Evolutionary conservation across 2,888 invertebrate genomes (phyloP).

Genomic region (Drosophila birchii): DNA sequence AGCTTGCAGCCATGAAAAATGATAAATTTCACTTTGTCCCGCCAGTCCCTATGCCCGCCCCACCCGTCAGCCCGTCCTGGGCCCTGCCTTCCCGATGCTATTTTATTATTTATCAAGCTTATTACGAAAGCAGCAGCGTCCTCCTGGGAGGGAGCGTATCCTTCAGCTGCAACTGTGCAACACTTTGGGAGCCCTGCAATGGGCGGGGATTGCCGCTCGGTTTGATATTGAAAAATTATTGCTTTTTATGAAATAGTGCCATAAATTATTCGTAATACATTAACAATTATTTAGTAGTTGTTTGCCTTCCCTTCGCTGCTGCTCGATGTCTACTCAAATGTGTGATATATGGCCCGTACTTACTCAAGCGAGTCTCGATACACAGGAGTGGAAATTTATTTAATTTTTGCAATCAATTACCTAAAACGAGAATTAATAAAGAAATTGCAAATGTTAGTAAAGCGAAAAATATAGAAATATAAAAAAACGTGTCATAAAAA

Average conservation of each 20-base stretch:
- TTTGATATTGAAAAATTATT: constrained; percentile 81
- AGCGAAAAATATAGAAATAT: constrained; percentile 6
- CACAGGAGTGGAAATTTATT: constrained; percentile 68
- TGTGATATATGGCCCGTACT: constrained; percentile 73
- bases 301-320: constrained; percentile 54
- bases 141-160: constrained; percentile 17
- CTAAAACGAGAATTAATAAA: constrained; percentile 56
- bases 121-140: constrained; percentile 69
- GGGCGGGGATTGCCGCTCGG: constrained; percentile 68
- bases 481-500: not conserved
- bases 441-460: not conserved
- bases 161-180: constrained; percentile 74
- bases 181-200: constrained; percentile 40
- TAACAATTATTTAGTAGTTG: constrained; percentile 81
- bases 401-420: constrained; percentile 75
- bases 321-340: constrained; percentile 62
- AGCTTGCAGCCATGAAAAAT: constrained; percentile 80
- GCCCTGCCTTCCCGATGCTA: constrained; percentile 51
- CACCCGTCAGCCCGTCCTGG: constrained; percentile 21
- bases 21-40: constrained; percentile 77
- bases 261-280: constrained; percentile 82
- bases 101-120: constrained; percentile 81
- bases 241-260: constrained; percentile 81
- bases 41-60: constrained; percentile 12
- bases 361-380: constrained; percentile 65